Base-by-base conservation (phyloP, 2,888 invertebrate genomes). In the Syrista parreyssii region DNA sequence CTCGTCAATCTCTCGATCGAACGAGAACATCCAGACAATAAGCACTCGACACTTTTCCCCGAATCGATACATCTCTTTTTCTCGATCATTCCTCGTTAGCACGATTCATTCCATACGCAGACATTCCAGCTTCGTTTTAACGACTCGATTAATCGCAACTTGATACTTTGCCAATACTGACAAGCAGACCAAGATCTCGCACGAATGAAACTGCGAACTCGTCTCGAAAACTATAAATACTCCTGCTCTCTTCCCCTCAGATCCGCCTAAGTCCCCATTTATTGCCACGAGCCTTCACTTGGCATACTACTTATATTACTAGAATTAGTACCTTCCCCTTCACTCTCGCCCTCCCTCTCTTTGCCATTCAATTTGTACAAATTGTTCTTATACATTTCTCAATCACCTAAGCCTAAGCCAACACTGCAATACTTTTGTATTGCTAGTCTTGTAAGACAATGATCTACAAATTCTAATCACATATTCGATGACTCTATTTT, bases 301-400 rank as follows among this genome's bases (percentile, higher is more conserved):
- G 36, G 36, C 36, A 15, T 36, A 36, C 36, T 36, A 86, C 86
- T 85, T 87, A 86, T 87, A 87, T 36, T 86, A 85, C 84, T 84
- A 88, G 81, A 80, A 80, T 80, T 75, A 78, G 84, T 82, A 86
- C 87, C 88, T 88, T 88, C 88, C 88, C 88, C 89, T 88, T 87
- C 87, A 85, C 86, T 88, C 88, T 69, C 9, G n/a, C 69, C 23
- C 69, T 55, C 73, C 4, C 34, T 71, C 55, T 35, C 9, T 33
- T 32, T 77, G 6, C 36, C 74, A 68, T 69, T 69, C 12, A 36
- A 36, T 36, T 36, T 91, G 91, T 91, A 91, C 91, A 91, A 90
- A 91, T 88, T 90, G 89, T 90, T 91, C 90, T 89, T 90, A 90
- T 87, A 88, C 88, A 87, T 87, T 88, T 86, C 84, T 85, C 84